Evolutionary conservation across 2,888 invertebrate species (phyloP).

Genomic region (Terebella lapidaria): DNA sequence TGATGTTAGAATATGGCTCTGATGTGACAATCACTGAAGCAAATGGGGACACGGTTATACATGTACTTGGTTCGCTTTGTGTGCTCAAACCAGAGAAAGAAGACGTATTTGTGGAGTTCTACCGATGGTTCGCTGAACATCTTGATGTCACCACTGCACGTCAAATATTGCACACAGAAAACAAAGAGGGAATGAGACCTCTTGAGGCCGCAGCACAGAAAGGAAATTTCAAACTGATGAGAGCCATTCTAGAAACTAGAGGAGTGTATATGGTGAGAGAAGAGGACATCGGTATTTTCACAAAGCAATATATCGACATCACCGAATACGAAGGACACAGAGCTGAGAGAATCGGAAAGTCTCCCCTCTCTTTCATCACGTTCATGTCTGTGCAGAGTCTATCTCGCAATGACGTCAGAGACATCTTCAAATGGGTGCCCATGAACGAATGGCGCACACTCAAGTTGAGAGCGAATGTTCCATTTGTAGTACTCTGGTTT

Average conservation of each 20-base stretch:
- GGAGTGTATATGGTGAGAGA: conserved; percentile 2
- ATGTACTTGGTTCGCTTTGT: not conserved
- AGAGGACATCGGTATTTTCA: not conserved
- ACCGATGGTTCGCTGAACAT: not conserved
- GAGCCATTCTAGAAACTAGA: conserved; percentile 1
- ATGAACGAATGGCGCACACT: not conserved
- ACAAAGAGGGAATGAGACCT: not conserved
- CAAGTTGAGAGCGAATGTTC: not conserved
- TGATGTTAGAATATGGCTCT: conserved; percentile 1
- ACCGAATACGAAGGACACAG: conserved; percentile 2
- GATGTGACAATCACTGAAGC: not conserved
- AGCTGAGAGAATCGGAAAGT: not conserved
- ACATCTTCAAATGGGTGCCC: not conserved
- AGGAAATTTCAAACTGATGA: not conserved
- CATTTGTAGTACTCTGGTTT: not conserved
- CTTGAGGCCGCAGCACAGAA: not conserved
- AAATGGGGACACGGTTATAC: not conserved
- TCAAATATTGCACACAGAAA: not conserved
- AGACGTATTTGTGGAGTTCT: not conserved
- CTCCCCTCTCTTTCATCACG: not conserved
- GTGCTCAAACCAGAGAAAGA: not conserved
- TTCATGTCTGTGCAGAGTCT: not conserved
- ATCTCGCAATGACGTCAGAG: not conserved
- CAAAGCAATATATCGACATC: conserved; percentile 2
- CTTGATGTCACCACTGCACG: not conserved